Evolutionary conservation across 2,797 vertebrate species (phyloP).

Genomic region (Alca torda): DNA sequence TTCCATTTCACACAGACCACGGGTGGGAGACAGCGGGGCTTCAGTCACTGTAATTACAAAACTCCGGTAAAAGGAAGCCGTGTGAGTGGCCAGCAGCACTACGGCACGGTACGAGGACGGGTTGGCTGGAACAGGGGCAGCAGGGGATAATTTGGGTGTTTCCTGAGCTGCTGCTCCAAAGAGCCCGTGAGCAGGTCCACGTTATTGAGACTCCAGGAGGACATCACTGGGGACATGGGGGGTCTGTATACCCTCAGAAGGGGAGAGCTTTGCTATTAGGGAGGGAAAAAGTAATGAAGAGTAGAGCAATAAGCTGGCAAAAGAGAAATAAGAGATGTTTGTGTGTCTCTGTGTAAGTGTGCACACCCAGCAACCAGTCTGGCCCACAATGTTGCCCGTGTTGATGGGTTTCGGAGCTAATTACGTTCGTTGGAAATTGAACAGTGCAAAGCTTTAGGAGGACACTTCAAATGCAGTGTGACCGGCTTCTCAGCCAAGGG

Average conservation of each 20-base stretch:
- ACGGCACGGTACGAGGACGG: accelerated
- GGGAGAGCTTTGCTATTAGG: neutral
- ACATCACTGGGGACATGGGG: accelerated
- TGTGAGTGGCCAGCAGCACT: neutral
- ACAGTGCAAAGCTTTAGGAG: neutral
- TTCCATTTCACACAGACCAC: neutral
- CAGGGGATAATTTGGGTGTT: neutral
- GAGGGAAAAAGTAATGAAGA: neutral
- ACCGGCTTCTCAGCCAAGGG: neutral
- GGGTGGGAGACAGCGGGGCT: neutral
- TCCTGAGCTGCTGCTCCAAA: neutral
- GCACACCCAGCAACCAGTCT: neutral
- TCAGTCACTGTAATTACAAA: neutral
- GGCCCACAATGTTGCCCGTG: neutral
- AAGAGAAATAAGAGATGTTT: neutral
- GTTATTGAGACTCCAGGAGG: neutral
- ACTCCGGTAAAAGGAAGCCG: neutral
- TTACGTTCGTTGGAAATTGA: neutral
- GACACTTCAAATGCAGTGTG: neutral
- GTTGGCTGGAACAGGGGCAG: neutral
- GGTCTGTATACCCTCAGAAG: neutral
- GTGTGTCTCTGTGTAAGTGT: neutral
- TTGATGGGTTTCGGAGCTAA: neutral
- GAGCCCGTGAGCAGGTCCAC: neutral
- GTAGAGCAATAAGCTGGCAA: neutral